Evolutionary conservation across 2,888 invertebrate genomes (phyloP).

Genomic region (Leucania comma): DNA sequence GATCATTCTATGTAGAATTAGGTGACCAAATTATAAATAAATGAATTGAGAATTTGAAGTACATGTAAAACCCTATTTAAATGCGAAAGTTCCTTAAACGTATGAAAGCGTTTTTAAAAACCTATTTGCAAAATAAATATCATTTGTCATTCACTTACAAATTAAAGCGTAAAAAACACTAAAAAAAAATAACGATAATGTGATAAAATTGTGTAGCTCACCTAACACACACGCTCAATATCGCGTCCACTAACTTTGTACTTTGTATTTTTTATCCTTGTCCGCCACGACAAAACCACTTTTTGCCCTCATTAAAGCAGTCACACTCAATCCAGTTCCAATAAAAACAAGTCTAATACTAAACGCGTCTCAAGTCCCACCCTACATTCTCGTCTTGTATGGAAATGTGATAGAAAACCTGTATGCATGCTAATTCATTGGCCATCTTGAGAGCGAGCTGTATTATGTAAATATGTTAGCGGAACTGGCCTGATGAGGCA

Average conservation of each 20-base stretch:
- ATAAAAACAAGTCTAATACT: conserved; percentile 27
- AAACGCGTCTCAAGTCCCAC: conserved; percentile 30
- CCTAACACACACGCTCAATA: too few relatives aligned
- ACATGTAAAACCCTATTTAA: too few relatives aligned
- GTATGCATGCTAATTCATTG: conserved; percentile 52
- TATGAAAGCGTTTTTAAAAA: too few relatives aligned
- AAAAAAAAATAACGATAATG: too few relatives aligned
- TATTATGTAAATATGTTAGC: conserved; percentile 60
- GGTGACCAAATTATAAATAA: too few relatives aligned
- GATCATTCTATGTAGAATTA: too few relatives aligned
- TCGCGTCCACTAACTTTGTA: background rate
- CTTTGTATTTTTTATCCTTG: background rate
- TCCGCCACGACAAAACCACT: background rate
- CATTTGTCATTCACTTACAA: too few relatives aligned
- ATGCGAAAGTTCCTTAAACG: too few relatives aligned
- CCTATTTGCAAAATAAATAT: too few relatives aligned
- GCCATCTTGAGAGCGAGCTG: conserved; percentile 28
- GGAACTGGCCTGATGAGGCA: conserved; percentile 62
- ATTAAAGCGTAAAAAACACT: too few relatives aligned
- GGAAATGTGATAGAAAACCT: conserved; percentile 45
- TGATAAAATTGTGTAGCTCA: too few relatives aligned
- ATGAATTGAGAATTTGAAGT: too few relatives aligned
- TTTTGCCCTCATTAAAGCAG: conserved; percentile 23
- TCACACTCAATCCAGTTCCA: conserved; percentile 34
- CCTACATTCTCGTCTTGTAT: conserved; percentile 29